Conservation (phyloP, 53 echinoderm and acorn worm genomes). For the Echinarachnius parma region DNA sequence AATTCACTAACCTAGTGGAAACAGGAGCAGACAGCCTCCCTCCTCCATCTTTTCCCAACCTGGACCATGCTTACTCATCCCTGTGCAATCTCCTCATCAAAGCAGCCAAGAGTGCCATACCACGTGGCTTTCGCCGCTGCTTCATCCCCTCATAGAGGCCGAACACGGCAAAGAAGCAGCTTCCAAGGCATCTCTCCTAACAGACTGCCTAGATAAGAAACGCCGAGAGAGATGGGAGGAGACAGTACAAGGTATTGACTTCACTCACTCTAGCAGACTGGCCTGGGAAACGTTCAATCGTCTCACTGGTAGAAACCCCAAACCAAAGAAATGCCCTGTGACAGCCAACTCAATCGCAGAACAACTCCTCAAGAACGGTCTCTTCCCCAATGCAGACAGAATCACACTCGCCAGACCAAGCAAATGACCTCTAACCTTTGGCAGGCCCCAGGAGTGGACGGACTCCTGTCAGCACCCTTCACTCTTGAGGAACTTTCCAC, state of each 20-base stretch:
- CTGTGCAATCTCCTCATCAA: too few species aligned
- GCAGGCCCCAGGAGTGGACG: conserved; percentile 39
- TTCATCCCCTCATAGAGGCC: too few species aligned
- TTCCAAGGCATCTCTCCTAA: conserved; percentile 29
- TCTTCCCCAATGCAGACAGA: conserved; percentile 36
- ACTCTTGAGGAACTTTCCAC: conserved; percentile 14
- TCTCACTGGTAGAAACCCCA: conserved; percentile 34
- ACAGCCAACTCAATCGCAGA: conserved; percentile 47
- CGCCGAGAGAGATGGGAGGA: conserved; percentile 44
- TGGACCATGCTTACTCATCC: too few species aligned
- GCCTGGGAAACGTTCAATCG: conserved; percentile 28
- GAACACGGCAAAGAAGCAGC: too few species aligned
- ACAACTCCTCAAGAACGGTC: conserved; percentile 42
- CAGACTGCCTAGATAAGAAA: conserved; percentile 46
- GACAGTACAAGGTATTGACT: conserved; percentile 46
- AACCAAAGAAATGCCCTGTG: conserved; percentile 35
- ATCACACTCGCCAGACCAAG: too few species aligned
- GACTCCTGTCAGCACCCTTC: conserved; percentile 43
- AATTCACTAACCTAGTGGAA: too few species aligned
- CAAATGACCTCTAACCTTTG: conserved; percentile 16
- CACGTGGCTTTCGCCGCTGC: too few species aligned
- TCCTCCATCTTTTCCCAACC: too few species aligned
- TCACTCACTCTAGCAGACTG: conserved; percentile 48
- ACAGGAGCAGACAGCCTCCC: too few species aligned
- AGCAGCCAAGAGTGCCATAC: too few species aligned